Conservation (phyloP, 2,888 invertebrate species). For the Drosophila barbarae region DNA sequence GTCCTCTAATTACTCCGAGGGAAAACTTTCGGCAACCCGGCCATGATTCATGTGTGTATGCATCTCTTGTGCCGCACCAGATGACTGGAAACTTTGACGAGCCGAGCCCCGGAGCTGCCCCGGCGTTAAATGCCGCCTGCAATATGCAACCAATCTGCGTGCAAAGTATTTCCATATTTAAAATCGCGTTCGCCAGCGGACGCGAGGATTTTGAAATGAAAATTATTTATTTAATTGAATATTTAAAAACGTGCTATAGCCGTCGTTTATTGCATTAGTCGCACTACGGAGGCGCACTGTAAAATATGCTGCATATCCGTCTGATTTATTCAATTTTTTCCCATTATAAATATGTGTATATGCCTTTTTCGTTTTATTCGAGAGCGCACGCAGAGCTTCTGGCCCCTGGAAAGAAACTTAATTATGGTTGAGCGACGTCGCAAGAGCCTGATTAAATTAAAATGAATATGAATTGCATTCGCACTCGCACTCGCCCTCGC, state of each 20-base stretch:
- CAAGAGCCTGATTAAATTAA: conserved; percentile 54
- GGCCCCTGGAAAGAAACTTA: conserved; percentile 52
- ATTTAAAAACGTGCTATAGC: conserved; percentile 60
- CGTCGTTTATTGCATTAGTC: conserved; percentile 45
- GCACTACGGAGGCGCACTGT: conserved; percentile 12
- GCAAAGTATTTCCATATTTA: conserved; percentile 49
- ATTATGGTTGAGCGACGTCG: conserved; percentile 50
- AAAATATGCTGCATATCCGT: conserved; percentile 24
- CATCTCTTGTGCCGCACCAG: conserved; percentile 7
- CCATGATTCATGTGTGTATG: conserved; percentile 24
- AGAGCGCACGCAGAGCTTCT: conserved; percentile 5
- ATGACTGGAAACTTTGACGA: conserved; percentile 40
- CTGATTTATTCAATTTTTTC: conserved; percentile 38
- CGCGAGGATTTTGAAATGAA: conserved; percentile 26
- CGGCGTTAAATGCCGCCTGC: conserved; percentile 20
- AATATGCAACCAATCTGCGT: conserved; percentile 32
- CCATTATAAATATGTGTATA: conserved; percentile 15
- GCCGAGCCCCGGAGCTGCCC: conserved; percentile 9
- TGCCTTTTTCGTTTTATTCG: conserved; percentile 9
- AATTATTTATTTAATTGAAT: conserved; percentile 72
- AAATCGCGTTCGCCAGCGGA: conserved; percentile 43
- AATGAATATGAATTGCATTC: conserved; percentile 46
- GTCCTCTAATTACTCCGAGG: conserved; percentile 70
- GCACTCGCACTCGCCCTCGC: conserved; percentile 11
- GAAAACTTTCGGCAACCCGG: conserved; percentile 48